phyloP scores from a whole-genome alignment of 2,113 vertebrate genomes.

The Promerops cafer region DNA sequence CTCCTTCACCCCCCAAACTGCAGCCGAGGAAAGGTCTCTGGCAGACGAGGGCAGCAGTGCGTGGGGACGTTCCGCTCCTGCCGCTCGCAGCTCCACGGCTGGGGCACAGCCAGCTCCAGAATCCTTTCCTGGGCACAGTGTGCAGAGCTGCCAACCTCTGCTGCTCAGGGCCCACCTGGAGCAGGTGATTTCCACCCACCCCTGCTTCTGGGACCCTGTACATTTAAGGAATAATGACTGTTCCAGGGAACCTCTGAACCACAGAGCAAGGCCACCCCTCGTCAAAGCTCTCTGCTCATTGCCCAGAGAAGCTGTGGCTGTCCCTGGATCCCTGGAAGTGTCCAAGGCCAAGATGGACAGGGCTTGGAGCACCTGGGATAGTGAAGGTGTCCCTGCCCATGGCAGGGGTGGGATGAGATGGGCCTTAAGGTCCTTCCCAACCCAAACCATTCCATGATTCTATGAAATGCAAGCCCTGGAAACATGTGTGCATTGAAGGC shows the following conservation, averaged over 20 bases:
- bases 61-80: not conserved
- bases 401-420: not conserved
- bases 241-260: not conserved
- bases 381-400: not conserved
- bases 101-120: not conserved
- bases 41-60: not conserved
- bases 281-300: not conserved
- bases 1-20: not conserved
- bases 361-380: not conserved
- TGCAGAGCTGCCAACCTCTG: not conserved
- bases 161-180: not conserved
- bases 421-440: not conserved
- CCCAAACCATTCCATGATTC: not conserved
- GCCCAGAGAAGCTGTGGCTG: not conserved
- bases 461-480: not conserved
- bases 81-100: rapidly evolving
- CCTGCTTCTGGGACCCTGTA: not conserved
- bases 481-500: not conserved
- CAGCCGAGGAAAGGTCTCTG: not conserved
- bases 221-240: not conserved
- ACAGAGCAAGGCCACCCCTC: not conserved
- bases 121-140: not conserved
- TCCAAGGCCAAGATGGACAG: not conserved
- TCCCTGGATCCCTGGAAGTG: not conserved
- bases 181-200: not conserved